Conservation (phyloP, 2,888 invertebrate species). For the Yponomeuta malinellus region DNA sequence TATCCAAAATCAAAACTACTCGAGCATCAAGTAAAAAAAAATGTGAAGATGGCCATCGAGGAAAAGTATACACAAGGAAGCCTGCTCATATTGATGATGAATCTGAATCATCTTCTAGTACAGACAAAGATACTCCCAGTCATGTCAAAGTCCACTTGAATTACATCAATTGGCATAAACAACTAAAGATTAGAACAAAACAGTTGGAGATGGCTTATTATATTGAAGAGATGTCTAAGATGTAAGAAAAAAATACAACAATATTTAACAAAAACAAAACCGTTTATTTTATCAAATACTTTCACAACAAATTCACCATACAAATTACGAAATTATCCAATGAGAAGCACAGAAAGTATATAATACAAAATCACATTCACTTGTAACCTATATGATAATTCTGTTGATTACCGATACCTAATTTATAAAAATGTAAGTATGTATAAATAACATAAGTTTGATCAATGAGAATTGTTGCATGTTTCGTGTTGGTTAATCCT, state of each 20-base stretch:
- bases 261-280: constrained; percentile 11
- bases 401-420: no score
- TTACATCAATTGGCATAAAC: constrained; percentile 48
- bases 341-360: no score
- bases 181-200: constrained; percentile 42
- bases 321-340: no score
- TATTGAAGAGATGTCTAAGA: constrained; percentile 44
- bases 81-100: not conserved
- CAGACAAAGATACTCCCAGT: not conserved
- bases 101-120: not conserved
- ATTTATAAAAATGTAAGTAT: no score
- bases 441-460: no score
- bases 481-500: not conserved
- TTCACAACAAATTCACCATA: not conserved
- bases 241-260: constrained; percentile 20
- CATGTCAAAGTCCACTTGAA: constrained; percentile 9
- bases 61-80: not conserved
- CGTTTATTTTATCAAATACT: not conserved
- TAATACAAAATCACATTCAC: no score
- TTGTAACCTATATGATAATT: no score
- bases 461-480: not conserved
- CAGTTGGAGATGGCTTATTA: constrained; percentile 48
- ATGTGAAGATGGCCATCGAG: not conserved
- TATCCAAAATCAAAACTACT: not conserved
- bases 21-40: not conserved